These are phyloP conservation scores for Chrysopa pallens DNA, from an alignment of 1,140 invertebrate species.

Conservation along the genomic window DNA sequence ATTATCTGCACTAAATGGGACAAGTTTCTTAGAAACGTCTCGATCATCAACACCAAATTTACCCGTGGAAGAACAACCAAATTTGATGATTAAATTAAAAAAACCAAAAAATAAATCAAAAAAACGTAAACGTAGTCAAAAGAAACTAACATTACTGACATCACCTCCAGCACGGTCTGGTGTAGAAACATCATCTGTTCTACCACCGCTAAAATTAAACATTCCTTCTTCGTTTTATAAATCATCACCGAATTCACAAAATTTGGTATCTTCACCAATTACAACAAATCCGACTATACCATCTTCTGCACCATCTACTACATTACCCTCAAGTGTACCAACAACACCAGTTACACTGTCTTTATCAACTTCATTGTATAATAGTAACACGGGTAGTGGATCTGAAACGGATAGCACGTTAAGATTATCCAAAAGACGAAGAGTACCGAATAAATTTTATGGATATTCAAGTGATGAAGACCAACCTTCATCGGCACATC, in stretches of 20 bases:
- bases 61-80: conserved; percentile 17
- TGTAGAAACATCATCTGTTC: conserved; percentile 1
- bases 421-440: conserved; percentile 51
- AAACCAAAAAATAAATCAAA: conserved; percentile 32
- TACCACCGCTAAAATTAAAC: conserved; percentile 24
- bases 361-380: conserved; percentile 7
- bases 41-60: conserved; percentile 33
- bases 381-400: conserved; percentile 13
- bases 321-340: not conserved
- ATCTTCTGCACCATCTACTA: not conserved
- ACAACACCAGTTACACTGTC: not conserved
- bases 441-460: conserved; percentile 68
- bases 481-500: conserved; percentile 2
- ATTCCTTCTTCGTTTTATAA: conserved; percentile 24
- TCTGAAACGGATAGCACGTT: conserved; percentile 35
- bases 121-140: conserved; percentile 36
- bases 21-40: conserved; percentile 26
- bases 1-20: conserved; percentile 11
- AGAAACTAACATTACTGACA: conserved; percentile 14
- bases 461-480: conserved; percentile 73
- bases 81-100: conserved; percentile 6
- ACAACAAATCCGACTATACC: conserved; percentile 10
- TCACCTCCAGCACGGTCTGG: not conserved
- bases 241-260: conserved; percentile 1
- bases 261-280: conserved; percentile 7